Base-by-base conservation (phyloP, 2,888 invertebrate species). In the Leptarthrus brevirostris region DNA sequence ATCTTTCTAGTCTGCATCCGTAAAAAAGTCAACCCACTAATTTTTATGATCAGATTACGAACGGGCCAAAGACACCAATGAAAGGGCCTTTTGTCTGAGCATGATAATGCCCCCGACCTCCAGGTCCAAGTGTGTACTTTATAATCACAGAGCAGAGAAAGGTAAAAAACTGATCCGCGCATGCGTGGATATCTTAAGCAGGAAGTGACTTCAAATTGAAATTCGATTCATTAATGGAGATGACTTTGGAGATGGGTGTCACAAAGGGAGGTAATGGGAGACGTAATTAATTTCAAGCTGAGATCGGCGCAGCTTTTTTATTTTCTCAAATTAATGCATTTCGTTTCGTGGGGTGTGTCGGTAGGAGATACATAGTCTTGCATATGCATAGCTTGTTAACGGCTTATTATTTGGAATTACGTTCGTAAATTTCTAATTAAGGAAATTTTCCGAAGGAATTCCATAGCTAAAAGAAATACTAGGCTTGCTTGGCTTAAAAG, bases 171-270 rank as follows among this genome's bases (percentile, higher is more conserved):
- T 12, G 49, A 16, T 49, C 49, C 3, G 49, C 44, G 64, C 44
- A 64, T 64, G 64, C 64, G 44, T 16, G 44, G 47, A 47, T 64
- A 64, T 64, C 64, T 40, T 64, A 64, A 64, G 64, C 64, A 64
- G 64, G 64, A 64, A 64, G 44, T 64, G 64, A 44, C 44, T 40
- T 20, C n/a, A 64, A 64, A 64, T 44, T 64, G 40, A 47, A 64
- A 64, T 64, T 24, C 64, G 64, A 47, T 40, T 47, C 64, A 64
- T 64, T 64, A 64, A 44, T 64, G 44, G 64, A 64, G 24, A 44
- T 64, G 44, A 64, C 40, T 64, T 64, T 64, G 14, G 26, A 64
- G 44, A 40, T 47, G 47, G 22, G 12, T 47, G 47, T 10, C 40
- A 44, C 20, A 44, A 44, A 22, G 12, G 34, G 18, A 49, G 12